phyloP scores from a whole-genome alignment of 2,113 vertebrate species.

The Helogale parvula region DNA sequence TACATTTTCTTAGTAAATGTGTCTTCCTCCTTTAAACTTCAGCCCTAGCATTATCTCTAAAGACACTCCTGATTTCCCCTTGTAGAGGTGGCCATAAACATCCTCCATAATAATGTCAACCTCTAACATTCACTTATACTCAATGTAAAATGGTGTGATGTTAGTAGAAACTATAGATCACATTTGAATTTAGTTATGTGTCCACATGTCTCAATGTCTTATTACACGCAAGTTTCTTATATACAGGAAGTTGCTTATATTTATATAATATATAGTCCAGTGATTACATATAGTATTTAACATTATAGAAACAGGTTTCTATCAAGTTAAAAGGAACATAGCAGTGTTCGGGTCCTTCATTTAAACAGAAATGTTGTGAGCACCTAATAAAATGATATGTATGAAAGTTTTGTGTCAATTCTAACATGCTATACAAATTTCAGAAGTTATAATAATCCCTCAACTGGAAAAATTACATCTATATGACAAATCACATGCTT shows the following conservation, averaged over 20 bases:
- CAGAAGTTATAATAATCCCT: not conserved
- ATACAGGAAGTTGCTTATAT: not conserved
- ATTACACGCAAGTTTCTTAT: not conserved
- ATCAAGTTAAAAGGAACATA: not conserved
- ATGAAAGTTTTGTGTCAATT: not conserved
- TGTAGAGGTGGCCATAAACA: not conserved
- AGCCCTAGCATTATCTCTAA: not conserved
- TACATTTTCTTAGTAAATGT: not conserved
- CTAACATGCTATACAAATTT: not conserved
- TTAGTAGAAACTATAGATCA: not conserved
- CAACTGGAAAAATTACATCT: not conserved
- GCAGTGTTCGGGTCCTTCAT: not conserved
- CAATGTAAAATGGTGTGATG: not conserved
- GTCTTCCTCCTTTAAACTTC: not conserved
- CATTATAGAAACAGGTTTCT: not conserved
- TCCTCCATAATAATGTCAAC: not conserved
- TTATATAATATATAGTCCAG: not conserved
- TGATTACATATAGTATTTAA: not conserved
- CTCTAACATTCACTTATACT: not conserved
- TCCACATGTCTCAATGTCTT: not conserved
- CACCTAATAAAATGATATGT: not conserved
- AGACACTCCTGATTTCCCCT: not conserved
- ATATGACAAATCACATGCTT: not conserved
- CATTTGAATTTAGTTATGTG: not conserved
- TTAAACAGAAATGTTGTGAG: not conserved